A percentile compares a stretch with the other conserved stretches of the same genome.
Conservation (phyloP, 2,888 invertebrate genomes). For the Conomelus anceps region DNA sequence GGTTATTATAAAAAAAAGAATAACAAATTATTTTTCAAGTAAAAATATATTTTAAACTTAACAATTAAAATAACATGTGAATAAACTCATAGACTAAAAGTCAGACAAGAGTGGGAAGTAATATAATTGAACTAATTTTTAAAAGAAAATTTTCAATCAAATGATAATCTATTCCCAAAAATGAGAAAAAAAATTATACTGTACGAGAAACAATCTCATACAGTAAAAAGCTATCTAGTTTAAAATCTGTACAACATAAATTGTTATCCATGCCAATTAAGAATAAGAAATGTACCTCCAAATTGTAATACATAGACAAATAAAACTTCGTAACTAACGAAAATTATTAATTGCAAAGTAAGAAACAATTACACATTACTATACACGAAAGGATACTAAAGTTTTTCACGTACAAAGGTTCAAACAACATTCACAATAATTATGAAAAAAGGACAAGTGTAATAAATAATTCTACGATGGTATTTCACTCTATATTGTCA, state of each 20-base stretch:
- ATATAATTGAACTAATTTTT: background rate
- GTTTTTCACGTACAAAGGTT: background rate
- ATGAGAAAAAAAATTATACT: background rate
- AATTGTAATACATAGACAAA: background rate
- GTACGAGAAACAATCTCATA: background rate
- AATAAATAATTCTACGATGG: background rate
- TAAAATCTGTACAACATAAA: background rate
- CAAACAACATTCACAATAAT: background rate
- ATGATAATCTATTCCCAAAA: background rate
- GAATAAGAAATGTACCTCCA: background rate
- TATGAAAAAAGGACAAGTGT: background rate
- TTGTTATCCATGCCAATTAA: background rate
- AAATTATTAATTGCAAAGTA: background rate
- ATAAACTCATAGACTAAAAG: background rate
- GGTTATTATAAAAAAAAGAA: background rate
- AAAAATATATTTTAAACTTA: background rate
- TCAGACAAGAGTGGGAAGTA: background rate
- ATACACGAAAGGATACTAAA: background rate
- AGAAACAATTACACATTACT: background rate
- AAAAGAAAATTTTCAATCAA: background rate
- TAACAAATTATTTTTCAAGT: background rate
- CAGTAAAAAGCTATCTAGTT: background rate
- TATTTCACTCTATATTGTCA: background rate
- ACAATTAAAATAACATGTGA: background rate
- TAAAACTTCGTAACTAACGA: background rate